Evolutionary conservation across 2,113 vertebrate genomes (phyloP), one percentile per base, ranked within the genome.

Genomic region (Hippocampus guttulatus): DNA sequence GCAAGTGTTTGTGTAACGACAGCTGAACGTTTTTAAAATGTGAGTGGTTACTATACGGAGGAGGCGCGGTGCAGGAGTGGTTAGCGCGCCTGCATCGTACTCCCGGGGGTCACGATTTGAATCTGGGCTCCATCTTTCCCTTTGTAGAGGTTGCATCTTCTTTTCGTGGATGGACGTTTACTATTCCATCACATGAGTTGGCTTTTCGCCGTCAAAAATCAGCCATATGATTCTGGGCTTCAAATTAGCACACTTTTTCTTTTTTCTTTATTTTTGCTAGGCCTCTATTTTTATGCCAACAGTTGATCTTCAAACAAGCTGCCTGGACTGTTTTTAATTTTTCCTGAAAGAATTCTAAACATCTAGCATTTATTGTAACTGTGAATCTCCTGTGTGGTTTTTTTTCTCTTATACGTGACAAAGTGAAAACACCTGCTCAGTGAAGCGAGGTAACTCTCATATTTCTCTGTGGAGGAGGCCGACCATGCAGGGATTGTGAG

Each of bases 1-100:
- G 41, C 55, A 41, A 71, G 70, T 70, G 64, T 67, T 57, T 74
- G 43, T 62, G 67, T 60, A 23, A 71, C 64, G 75, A 89, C 86
- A 87, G 88, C 87, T 89, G 87, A 89, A 73, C 64, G 52, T 57
- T 69, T 64, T 68, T 76, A 77, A 77, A 38, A 86, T 75, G 64
- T 52, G 63, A 78, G 72, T 63, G 58, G 64, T 25, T 45, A 43
- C 40, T 23, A 25, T 64, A 25, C 23, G 23, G 55, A 5, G 23
- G 55, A 10, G n/a, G 52, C 21, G n/a, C 21, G 52, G 52, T 1
- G 52, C 3, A 8, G 2, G 21, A 54, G 52, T 54, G 52, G 8
- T 3, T 3, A 23, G 52, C 21, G 10, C 9, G 52, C n/a, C 52
- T 55, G 52, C 52, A 21, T 23, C 52, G 10, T 6, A 23, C 52